These are phyloP conservation scores for Melieria crassipennis DNA, from an alignment of 2,888 invertebrate species.

Conservation along the genomic window DNA sequence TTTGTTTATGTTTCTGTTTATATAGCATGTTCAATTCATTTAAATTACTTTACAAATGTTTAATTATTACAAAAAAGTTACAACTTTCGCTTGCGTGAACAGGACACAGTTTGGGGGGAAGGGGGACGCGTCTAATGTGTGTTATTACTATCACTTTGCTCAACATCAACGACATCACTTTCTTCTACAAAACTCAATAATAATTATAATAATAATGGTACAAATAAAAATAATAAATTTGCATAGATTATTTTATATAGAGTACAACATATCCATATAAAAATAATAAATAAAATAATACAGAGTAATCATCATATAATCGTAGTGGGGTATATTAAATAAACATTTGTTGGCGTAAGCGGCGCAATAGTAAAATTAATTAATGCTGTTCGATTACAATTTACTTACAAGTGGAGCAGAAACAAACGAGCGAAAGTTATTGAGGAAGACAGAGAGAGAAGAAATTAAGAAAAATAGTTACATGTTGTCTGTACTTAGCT, in stretches of 20 bases:
- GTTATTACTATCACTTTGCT: constrained; percentile 1
- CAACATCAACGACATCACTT: not conserved
- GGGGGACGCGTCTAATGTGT: not conserved
- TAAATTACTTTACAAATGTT: not conserved
- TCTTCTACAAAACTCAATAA: not conserved
- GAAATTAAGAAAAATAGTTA: not conserved
- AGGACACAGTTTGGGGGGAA: too few relatives aligned
- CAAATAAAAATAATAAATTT: not conserved
- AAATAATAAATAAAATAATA: constrained; percentile 33
- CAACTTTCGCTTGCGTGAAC: too few relatives aligned
- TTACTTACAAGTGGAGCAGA: too few relatives aligned
- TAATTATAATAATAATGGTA: not conserved
- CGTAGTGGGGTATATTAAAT: constrained; percentile 9
- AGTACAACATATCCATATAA: constrained; percentile 1
- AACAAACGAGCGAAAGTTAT: not conserved
- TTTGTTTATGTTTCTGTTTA: not conserved
- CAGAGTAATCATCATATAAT: constrained; percentile 14
- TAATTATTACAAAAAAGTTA: not conserved
- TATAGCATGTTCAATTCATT: not conserved
- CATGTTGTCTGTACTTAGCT: not conserved
- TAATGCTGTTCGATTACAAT: not conserved
- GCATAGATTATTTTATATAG: constrained; percentile 18
- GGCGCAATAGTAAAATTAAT: not conserved
- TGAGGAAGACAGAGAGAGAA: not conserved
- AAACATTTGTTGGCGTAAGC: not conserved